A percentile compares a stretch with the other conserved stretches of the same genome.
phyloP scores from a whole-genome alignment of 2,113 vertebrate species.

The Platanista minor region DNA sequence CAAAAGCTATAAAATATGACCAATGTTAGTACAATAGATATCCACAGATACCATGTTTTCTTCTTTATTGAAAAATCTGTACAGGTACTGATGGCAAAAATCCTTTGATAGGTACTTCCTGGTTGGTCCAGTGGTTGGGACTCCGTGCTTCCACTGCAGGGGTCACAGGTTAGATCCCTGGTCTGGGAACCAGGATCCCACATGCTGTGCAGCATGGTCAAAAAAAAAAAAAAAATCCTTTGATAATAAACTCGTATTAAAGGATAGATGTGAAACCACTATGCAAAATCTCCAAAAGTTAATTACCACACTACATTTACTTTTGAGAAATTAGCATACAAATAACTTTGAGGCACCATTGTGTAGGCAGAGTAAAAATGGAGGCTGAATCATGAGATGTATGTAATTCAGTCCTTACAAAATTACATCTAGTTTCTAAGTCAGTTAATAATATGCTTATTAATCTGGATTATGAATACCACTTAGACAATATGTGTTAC shows the following conservation, averaged over 20 bases:
- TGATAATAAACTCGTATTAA: background rate
- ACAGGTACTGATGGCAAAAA: background rate
- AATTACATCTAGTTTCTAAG: background rate
- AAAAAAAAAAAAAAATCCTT: background rate
- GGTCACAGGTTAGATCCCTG: too few relatives aligned
- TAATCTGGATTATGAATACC: background rate
- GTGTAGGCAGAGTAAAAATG: background rate
- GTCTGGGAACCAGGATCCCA: too few relatives aligned
- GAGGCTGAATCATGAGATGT: background rate
- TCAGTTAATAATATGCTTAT: background rate
- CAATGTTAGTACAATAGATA: background rate
- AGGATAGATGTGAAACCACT: background rate
- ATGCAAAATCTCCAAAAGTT: background rate
- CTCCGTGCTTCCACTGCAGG: rapidly evolving
- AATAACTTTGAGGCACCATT: background rate
- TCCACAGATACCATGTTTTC: background rate
- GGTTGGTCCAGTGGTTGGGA: too few relatives aligned
- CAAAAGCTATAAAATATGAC: background rate
- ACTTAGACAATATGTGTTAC: background rate
- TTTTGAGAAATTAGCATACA: background rate
- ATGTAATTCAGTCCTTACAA: background rate
- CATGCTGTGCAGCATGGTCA: too few relatives aligned
- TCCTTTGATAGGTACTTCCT: too few relatives aligned
- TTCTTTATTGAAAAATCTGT: background rate
- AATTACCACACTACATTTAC: background rate